Percentiles rank a stretch among this genome's conserved stretches.
Conservation (phyloP, 2,797 vertebrate genomes). For the Molossus alvarezi region DNA sequence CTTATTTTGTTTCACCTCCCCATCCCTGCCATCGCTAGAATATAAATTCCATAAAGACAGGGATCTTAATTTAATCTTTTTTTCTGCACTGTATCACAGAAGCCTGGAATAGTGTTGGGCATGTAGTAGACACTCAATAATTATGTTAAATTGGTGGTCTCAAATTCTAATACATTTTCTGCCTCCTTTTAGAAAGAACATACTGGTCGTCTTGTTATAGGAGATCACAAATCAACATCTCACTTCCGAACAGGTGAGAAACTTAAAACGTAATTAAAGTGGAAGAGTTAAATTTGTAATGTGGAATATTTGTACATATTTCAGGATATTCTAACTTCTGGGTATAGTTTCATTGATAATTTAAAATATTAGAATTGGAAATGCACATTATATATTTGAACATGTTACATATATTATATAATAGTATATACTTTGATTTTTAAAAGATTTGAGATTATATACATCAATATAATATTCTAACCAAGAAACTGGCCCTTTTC, state of each 20-base stretch:
- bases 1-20: not conserved
- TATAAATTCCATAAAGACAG: slow-evolving; percentile 49
- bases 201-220: slow-evolving; percentile 97
- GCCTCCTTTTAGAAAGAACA: slow-evolving; percentile 94
- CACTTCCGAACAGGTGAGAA: slow-evolving; percentile 97
- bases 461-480: slow-evolving; percentile 4
- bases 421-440: slow-evolving; percentile 33
- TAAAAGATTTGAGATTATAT: slow-evolving; percentile 32
- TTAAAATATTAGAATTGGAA: slow-evolving; percentile 64
- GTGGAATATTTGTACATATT: not conserved
- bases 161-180: slow-evolving; percentile 65
- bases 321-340: not conserved
- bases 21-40: not conserved
- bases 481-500: slow-evolving; percentile 19
- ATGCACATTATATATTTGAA: not conserved
- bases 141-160: slow-evolving; percentile 62
- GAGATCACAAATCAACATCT: slow-evolving; percentile 98
- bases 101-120: not conserved
- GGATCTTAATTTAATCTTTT: slow-evolving; percentile 57
- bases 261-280: slow-evolving; percentile 80
- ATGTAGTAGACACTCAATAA: not conserved
- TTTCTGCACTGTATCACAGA: slow-evolving; percentile 17
- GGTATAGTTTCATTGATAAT: slow-evolving; percentile 52
- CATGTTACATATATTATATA: not conserved
- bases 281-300: slow-evolving; percentile 68